phyloP scores from a whole-genome alignment of 2,888 invertebrate species.

The Hartigia nigra region DNA sequence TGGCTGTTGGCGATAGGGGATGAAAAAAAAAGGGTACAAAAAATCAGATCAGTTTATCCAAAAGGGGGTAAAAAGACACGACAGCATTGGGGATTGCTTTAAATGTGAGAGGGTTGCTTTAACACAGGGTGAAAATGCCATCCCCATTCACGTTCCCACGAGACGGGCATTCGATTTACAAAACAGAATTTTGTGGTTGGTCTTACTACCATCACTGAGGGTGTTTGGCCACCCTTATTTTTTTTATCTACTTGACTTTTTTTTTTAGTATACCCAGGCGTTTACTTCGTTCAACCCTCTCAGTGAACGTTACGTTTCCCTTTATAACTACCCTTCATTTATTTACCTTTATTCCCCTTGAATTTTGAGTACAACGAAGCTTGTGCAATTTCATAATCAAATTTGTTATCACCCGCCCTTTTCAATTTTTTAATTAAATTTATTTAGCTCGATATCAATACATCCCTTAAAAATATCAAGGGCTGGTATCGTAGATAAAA shows the following conservation, averaged over 20 bases:
- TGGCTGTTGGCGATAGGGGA: background rate
- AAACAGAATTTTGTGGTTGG: background rate
- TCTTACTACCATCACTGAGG: background rate
- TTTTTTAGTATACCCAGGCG: background rate
- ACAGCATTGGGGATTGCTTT: background rate
- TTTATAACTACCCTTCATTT: background rate
- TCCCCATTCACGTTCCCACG: background rate
- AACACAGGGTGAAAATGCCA: background rate
- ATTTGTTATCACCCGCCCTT: background rate
- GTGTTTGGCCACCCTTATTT: background rate
- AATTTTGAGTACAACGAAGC: background rate
- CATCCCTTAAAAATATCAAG: background rate
- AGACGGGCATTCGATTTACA: background rate
- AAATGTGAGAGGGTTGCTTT: background rate
- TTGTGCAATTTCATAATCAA: background rate
- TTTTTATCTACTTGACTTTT: background rate
- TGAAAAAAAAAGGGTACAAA: background rate
- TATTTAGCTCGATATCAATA: background rate
- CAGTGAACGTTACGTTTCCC: background rate
- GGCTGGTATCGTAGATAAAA: background rate
- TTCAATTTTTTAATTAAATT: background rate
- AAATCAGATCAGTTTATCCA: background rate
- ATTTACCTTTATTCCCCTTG: background rate
- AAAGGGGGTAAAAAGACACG: background rate
- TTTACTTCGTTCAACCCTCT: background rate